Evolutionary conservation across 2,113 vertebrate genomes (phyloP).

Genomic region (Recurvirostra avosetta): DNA sequence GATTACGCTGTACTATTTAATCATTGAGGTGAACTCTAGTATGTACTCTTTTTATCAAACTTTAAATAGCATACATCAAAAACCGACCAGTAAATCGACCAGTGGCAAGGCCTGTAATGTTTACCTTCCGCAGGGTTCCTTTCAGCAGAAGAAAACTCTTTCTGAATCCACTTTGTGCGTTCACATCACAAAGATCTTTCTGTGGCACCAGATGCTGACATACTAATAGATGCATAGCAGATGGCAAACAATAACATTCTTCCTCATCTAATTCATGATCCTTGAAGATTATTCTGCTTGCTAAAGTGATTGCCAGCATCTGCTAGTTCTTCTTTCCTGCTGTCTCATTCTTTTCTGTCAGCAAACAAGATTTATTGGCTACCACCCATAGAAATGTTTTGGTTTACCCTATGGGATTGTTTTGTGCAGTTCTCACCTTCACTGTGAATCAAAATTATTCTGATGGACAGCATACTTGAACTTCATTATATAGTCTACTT

Average conservation of each 20-base stretch:
- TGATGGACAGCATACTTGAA: not conserved
- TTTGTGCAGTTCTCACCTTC: constrained; percentile 24
- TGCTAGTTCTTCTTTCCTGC: constrained; percentile 50
- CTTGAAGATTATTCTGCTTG: constrained; percentile 30
- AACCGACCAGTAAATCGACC: constrained; percentile 21
- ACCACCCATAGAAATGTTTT: constrained; percentile 5
- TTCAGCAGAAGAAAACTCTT: constrained; percentile 28
- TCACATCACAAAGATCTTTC: constrained; percentile 38
- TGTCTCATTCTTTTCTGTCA: constrained; percentile 44
- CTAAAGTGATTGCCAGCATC: constrained; percentile 38
- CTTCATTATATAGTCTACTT: not conserved
- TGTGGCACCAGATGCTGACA: constrained; percentile 16
- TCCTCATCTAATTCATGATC: constrained; percentile 44
- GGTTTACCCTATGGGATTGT: constrained; percentile 14
- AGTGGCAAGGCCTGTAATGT: constrained; percentile 33
- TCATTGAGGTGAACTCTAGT: constrained; percentile 22
- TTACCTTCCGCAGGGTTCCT: not conserved
- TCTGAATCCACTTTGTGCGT: not conserved
- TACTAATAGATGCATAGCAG: constrained; percentile 40
- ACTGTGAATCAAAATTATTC: constrained; percentile 1
- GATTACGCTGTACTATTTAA: not conserved
- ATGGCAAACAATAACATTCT: constrained; percentile 51
- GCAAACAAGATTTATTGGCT: constrained; percentile 25
- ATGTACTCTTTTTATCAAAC: not conserved
- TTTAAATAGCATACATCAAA: not conserved